These are phyloP conservation scores for Cerceris ruficornis DNA, from an alignment of 2,888 invertebrate species.

Conservation along the genomic window DNA sequence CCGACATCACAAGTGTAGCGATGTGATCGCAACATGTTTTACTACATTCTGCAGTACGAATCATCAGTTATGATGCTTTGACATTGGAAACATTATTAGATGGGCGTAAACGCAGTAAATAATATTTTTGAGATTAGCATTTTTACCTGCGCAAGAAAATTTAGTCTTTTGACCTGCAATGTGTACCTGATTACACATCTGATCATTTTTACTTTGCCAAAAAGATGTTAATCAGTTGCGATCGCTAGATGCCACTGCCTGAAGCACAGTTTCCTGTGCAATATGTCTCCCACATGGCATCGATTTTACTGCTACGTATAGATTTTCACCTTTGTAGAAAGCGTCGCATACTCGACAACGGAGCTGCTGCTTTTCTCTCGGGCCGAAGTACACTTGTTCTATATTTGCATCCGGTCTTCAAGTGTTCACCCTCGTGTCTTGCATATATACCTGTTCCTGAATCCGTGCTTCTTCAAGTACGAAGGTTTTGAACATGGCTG, in stretches of 20 bases:
- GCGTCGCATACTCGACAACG: slow-evolving; percentile 36
- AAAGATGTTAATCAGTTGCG: slow-evolving; percentile 24
- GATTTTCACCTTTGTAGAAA: slow-evolving; percentile 50
- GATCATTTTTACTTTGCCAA: background rate
- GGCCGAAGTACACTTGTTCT: slow-evolving; percentile 51
- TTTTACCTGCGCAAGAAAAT: too few species aligned
- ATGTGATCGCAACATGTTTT: background rate
- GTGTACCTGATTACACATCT: too few species aligned
- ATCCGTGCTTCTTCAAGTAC: slow-evolving; percentile 24
- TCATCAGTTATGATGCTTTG: background rate
- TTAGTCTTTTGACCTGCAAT: too few species aligned
- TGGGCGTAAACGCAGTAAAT: too few species aligned
- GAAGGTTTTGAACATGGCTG: slow-evolving; percentile 9
- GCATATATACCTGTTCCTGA: slow-evolving; percentile 22
- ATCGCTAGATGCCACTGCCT: background rate
- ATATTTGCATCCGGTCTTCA: slow-evolving; percentile 50
- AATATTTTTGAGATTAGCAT: too few species aligned
- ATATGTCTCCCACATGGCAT: slow-evolving; percentile 20
- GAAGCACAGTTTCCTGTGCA: slow-evolving; percentile 11
- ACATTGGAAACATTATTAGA: too few species aligned
- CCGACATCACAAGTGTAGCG: too few species aligned
- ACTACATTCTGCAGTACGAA: background rate
- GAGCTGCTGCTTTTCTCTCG: slow-evolving; percentile 43
- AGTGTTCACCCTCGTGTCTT: slow-evolving; percentile 42
- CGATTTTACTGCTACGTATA: slow-evolving; percentile 45